Base-by-base conservation (phyloP, 2,113 vertebrate genomes). In the Xenopus tropicalis region DNA sequence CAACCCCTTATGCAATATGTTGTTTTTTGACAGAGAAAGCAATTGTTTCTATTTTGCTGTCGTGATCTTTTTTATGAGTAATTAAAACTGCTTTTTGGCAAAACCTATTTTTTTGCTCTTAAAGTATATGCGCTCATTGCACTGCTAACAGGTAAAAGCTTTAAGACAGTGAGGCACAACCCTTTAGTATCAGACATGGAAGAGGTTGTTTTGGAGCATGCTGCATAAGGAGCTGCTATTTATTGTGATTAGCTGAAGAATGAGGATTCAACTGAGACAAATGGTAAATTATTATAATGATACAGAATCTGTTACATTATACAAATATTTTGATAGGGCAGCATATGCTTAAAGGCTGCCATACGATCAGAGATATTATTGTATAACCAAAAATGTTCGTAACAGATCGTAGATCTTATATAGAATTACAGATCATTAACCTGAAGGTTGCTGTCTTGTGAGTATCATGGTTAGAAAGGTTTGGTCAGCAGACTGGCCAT, bases 11-110 rank as follows among this genome's bases (percentile, higher is more conserved):
- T 76, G 73, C 73, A 76, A 76, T 76, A 76, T 76, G 73, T 76
- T 76, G 73, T 76, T 76, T 74, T 74, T 76, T 76, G 72, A 74
- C 72, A 69, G 59, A 69, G 57, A 76, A 76, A 69, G 73, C 73
- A 69, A 69, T 76, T 76, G 73, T 76, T 76, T 76, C 73, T 76
- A 76, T 76, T 76, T 76, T 76, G 73, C 66, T 76, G 66, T 69
- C 73, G 54, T 76, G 66, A 43, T 76, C 59, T 76, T 75, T 75
- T 75, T 76, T 76, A 69, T 69, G 73, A 76, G 73, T 76, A 76
- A 76, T 76, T 75, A 69, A 76, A 76, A 63, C 46, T 54, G 66
- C 66, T 69, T 64, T 75, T 75, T 69, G 73, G 66, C 73, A 62
- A 69, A 76, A 76, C 73, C 56, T 42, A 20, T 69, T 43, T 11